Evolutionary conservation across 2,113 vertebrate species (phyloP).

Genomic region (Phalacrocorax pelagicus): DNA sequence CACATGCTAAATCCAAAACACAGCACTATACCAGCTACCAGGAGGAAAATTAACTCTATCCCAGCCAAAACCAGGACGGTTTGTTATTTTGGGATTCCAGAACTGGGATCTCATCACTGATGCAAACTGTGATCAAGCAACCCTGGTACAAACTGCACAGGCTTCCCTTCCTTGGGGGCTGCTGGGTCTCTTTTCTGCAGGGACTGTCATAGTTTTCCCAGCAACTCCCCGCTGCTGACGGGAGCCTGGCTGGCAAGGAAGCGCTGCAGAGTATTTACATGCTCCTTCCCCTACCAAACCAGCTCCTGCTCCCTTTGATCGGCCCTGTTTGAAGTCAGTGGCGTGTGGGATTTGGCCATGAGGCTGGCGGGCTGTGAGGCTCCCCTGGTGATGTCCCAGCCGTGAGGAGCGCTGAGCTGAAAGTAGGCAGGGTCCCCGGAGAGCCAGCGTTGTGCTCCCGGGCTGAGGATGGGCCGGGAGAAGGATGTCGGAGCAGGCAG

Average conservation of each 20-base stretch:
- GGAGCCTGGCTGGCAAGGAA: background rate
- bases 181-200: background rate
- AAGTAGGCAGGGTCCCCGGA: background rate
- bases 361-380: background rate
- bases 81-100: background rate
- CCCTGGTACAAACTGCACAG: background rate
- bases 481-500: background rate
- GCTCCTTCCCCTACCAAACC: background rate
- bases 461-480: background rate
- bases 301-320: background rate
- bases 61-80: background rate
- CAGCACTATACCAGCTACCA: no score
- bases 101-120: background rate
- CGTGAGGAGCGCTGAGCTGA: rapidly evolving
- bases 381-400: background rate
- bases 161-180: background rate
- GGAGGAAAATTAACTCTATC: no score
- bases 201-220: background rate
- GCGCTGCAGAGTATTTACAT: rapidly evolving
- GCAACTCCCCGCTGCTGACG: rapidly evolving
- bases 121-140: background rate
- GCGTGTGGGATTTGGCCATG: rapidly evolving
- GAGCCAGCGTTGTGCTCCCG: rapidly evolving
- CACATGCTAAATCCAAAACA: no score
- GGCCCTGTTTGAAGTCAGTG: background rate